Conservation (phyloP, 2,888 invertebrate species). For the Machimus rusticus region DNA sequence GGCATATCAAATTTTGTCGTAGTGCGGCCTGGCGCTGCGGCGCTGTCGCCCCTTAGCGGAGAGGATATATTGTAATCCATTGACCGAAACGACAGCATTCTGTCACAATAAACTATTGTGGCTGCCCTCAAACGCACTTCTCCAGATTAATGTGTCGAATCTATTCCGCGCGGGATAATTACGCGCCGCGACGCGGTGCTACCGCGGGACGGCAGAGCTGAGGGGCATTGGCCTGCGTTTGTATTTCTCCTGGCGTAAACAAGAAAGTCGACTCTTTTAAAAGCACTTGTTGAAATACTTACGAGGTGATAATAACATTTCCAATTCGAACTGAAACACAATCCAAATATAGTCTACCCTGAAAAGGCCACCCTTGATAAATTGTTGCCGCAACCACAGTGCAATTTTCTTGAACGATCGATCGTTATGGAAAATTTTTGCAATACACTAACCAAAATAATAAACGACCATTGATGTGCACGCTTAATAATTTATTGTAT, state of each 20-base stretch:
- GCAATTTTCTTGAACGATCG: background rate
- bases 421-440: background rate
- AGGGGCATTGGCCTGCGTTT: slow-evolving; percentile 30
- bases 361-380: slow-evolving; percentile 9
- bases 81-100: slow-evolving; percentile 37
- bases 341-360: slow-evolving; percentile 16
- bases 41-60: background rate
- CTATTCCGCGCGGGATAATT: slow-evolving; percentile 4
- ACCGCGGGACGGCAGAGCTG: background rate
- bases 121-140: background rate
- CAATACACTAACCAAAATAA: background rate
- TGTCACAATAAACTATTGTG: slow-evolving; percentile 25
- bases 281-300: slow-evolving; percentile 37
- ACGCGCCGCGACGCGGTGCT: background rate
- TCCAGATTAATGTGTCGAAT: slow-evolving; percentile 1
- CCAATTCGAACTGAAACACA: slow-evolving; percentile 26
- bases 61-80: slow-evolving; percentile 40
- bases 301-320: slow-evolving; percentile 36
- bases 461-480: too few relatives aligned
- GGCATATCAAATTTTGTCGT: slow-evolving; percentile 37
- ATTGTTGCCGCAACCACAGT: background rate
- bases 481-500: too few relatives aligned
- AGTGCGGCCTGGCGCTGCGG: background rate
- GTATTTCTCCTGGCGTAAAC: slow-evolving; percentile 18
- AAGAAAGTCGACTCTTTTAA: slow-evolving; percentile 25